Evolutionary conservation across 1,140 invertebrate genomes (phyloP), one percentile per base, ranked within the genome.

Genomic region (Drosophila varians): DNA sequence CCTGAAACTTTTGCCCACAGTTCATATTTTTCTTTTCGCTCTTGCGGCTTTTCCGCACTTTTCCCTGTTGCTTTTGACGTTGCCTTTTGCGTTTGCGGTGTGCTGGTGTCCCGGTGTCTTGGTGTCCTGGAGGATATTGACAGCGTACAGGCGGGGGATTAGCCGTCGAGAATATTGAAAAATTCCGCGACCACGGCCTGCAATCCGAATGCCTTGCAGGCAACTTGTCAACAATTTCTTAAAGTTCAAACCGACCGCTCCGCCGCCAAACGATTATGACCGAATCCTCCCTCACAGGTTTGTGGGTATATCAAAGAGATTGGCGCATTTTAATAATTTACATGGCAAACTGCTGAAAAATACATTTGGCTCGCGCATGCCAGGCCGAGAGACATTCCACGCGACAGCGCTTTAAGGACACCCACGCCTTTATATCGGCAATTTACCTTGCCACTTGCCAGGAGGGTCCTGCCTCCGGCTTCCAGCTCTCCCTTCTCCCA

Each of bases 321-420:
- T 78, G 65, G 42, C 58, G 54, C 52, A 74, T 78, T 79, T 78
- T 78, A 78, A 78, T 78, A 78, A 78, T 79, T 78, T 55, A 78
- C 42, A 57, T 52, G 28, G 38, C 54, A 42, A 28, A 52, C 49
- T 71, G 34, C 21, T 68, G 12, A 40, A 56, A 56, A 48, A 77
- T 61, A 62, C 69, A 72, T 61, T 72, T 42, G 21, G 34, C n/a
- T 25, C 65, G 46, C 28, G 54, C 49, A 58, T 53, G 54, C 66
- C 36, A 57, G 21, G 21, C 65, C 54, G 18, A 48, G 36, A 58
- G 40, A 51, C 31, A 69, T 57, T 56, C 36, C 21, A 54, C 42
- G 46, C 23, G 34, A 16, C 46, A 45, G 21, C 43, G 65, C 47
- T 69, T 58, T 60, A 60, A 52, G 28, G 25, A 31, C 45, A 40